phyloP scores from a whole-genome alignment of 2,888 invertebrate genomes.

The Pterostichus madidus region DNA sequence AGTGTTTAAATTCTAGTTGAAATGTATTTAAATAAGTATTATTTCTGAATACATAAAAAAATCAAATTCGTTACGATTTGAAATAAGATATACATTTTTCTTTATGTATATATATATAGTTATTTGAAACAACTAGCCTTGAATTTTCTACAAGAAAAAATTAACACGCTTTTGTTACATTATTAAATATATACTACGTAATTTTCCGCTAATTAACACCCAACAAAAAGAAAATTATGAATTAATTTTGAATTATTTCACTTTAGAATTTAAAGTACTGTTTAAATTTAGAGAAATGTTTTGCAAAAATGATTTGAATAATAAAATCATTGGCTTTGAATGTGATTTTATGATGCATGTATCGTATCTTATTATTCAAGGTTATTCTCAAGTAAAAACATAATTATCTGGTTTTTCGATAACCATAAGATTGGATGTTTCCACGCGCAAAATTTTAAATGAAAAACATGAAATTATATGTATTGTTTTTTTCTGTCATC shows the following conservation, averaged over 20 bases:
- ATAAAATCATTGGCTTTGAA: not conserved
- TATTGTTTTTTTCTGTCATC: no score
- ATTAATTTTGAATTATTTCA: not conserved
- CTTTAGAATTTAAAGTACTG: not conserved
- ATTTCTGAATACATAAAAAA: no score
- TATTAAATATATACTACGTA: not conserved
- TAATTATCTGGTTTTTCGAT: conserved; percentile 42
- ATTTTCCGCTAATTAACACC: conserved; percentile 1
- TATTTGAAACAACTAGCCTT: not conserved
- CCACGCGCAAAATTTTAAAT: not conserved
- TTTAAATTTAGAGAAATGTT: no score
- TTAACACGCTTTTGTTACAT: not conserved
- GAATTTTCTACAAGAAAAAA: conserved; percentile 2
- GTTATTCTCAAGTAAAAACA: conserved; percentile 18
- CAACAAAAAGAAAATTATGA: not conserved
- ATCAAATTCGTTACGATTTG: no score
- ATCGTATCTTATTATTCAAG: conserved; percentile 34
- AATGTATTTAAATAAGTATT: no score
- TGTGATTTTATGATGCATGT: conserved; percentile 1
- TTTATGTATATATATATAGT: not conserved
- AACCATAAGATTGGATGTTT: conserved; percentile 3
- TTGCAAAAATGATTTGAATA: not conserved
- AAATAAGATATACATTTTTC: no score
- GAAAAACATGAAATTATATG: no score
- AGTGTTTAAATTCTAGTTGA: no score